A percentile compares a stretch with the other conserved stretches of the same genome.
phyloP scores from a whole-genome alignment of 2,113 vertebrate species.

The Echinops telfairi region DNA sequence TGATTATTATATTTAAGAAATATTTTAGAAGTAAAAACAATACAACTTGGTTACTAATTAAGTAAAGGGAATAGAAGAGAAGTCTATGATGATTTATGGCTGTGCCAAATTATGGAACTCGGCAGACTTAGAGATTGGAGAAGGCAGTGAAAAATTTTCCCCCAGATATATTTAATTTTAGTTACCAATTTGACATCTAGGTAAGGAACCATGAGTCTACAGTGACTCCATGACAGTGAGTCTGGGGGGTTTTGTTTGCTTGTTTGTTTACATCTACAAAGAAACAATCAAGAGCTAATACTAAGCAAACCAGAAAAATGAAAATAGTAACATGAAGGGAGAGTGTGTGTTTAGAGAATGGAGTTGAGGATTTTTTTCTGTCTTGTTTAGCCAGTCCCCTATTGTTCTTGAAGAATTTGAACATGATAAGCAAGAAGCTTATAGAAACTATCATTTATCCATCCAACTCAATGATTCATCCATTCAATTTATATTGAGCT shows the following conservation, averaged over 20 bases:
- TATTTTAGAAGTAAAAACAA: constrained; percentile 10
- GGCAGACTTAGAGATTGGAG: neutral
- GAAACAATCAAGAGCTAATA: neutral
- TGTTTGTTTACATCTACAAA: neutral
- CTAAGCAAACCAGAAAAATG: neutral
- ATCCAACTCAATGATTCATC: neutral
- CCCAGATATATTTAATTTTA: neutral
- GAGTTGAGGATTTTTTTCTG: neutral
- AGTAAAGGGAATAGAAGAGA: neutral
- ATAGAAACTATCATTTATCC: neutral
- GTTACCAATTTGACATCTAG: neutral
- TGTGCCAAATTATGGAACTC: neutral
- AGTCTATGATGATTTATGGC: neutral
- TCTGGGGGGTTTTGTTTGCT: too few relatives aligned
- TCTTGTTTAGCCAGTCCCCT: neutral
- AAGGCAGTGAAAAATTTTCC: neutral
- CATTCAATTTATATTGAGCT: neutral
- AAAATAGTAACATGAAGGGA: neutral
- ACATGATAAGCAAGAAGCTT: neutral
- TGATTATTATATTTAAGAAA: neutral
- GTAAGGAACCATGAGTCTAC: too few relatives aligned
- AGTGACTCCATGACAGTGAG: too few relatives aligned
- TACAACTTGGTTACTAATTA: neutral
- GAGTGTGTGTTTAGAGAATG: neutral
- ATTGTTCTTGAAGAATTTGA: neutral